Conservation (phyloP, 92 coral and sea anemone species). For the Epizoanthus stellaris region DNA sequence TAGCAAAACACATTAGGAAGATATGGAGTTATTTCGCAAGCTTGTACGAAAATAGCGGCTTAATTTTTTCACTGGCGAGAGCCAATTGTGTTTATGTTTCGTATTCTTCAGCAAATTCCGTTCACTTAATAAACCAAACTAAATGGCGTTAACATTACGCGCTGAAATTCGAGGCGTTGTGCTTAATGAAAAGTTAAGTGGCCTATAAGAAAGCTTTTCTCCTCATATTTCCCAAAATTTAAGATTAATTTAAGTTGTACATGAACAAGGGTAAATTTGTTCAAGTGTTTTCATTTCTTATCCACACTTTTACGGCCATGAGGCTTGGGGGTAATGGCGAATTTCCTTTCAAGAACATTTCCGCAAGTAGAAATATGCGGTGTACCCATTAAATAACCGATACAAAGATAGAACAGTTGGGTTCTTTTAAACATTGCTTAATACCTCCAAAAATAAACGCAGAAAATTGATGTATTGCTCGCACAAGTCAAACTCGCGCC, state of each 20-base stretch:
- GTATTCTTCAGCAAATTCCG: constrained; percentile 10
- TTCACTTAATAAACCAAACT: constrained; percentile 17
- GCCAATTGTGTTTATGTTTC: constrained; percentile 33
- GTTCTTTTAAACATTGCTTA: constrained; percentile 13
- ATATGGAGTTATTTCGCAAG: constrained; percentile 29
- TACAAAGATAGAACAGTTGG: neutral
- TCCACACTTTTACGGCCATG: constrained; percentile 17
- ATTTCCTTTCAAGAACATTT: constrained; percentile 6
- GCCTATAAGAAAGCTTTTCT: constrained; percentile 51
- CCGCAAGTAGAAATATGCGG: constrained; percentile 24
- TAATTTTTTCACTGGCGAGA: constrained; percentile 17
- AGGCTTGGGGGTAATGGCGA: neutral
- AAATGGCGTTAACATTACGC: constrained; percentile 31
- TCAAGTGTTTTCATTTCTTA: constrained; percentile 36
- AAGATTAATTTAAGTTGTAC: constrained; percentile 71
- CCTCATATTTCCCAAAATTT: constrained; percentile 69
- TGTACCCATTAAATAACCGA: constrained; percentile 4
- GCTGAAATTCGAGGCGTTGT: constrained; percentile 15
- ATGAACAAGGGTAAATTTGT: constrained; percentile 36
- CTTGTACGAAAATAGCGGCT: neutral
- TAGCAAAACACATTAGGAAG: constrained; percentile 36
- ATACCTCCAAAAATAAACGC: constrained; percentile 41
- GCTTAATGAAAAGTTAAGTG: constrained; percentile 45
- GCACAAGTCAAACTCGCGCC: constrained; percentile 20
- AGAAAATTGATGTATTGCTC: neutral